Evolutionary conservation across 2,888 invertebrate genomes (phyloP).

Genomic region (Alsophila aescularia): DNA sequence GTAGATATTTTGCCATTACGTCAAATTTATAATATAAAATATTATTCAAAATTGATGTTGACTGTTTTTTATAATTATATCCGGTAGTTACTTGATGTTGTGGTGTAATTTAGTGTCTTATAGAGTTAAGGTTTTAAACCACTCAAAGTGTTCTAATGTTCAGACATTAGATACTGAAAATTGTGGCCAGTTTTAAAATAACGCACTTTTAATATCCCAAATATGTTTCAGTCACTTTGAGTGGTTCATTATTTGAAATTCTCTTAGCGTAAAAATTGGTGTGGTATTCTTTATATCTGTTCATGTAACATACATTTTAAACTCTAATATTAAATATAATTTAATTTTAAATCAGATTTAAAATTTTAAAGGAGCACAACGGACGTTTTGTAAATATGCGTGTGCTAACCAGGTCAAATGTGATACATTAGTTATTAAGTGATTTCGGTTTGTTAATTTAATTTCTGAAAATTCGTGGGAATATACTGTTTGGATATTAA

Average conservation of each 20-base stretch:
- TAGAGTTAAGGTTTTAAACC: constrained; percentile 67
- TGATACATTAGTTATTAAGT: constrained; percentile 80
- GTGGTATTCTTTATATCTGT: constrained; percentile 81
- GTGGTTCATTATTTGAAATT: constrained; percentile 77
- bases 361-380: constrained; percentile 73
- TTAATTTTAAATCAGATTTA: constrained; percentile 73
- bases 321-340: constrained; percentile 61
- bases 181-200: constrained; percentile 44
- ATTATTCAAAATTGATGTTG: constrained; percentile 85
- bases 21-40: constrained; percentile 78
- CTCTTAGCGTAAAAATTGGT: constrained; percentile 79
- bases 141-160: constrained; percentile 58
- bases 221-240: constrained; percentile 56
- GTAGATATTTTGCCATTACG: constrained; percentile 82
- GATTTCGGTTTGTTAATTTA: constrained; percentile 47
- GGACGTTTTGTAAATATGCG: constrained; percentile 73
- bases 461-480: constrained; percentile 39
- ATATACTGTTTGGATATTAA: constrained; percentile 46
- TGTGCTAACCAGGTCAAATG: constrained; percentile 79
- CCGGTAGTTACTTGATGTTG: constrained; percentile 85
- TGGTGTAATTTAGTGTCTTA: constrained; percentile 85
- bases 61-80: constrained; percentile 85
- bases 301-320: constrained; percentile 75
- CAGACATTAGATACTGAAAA: constrained; percentile 6
- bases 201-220: constrained; percentile 29